phyloP scores from a whole-genome alignment of 2,888 invertebrate genomes.

The Drosophila robusta region DNA sequence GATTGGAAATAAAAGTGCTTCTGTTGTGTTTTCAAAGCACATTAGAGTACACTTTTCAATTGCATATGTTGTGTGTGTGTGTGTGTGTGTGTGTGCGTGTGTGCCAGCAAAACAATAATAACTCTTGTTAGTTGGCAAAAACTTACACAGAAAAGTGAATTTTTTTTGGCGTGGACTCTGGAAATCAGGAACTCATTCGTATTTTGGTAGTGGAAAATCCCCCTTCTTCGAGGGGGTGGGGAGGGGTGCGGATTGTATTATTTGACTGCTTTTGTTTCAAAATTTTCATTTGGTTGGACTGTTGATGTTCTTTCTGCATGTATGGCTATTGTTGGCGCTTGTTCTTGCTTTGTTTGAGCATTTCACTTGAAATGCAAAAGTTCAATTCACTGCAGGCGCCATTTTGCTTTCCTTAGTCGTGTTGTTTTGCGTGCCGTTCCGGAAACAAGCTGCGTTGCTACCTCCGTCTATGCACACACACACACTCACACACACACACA shows the following conservation, averaged over 20 bases:
- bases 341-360: constrained; percentile 61
- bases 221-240: constrained; percentile 1
- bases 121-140: constrained; percentile 22
- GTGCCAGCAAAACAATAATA: constrained; percentile 16
- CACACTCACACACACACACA: constrained; percentile 13
- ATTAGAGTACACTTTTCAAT: constrained; percentile 1
- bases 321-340: constrained; percentile 46
- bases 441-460: constrained; percentile 63
- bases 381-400: constrained; percentile 78
- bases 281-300: constrained; percentile 51
- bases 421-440: constrained; percentile 66
- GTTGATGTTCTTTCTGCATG: constrained; percentile 15
- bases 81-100: not conserved
- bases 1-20: not conserved
- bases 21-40: constrained; percentile 6
- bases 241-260: constrained; percentile 33
- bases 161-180: constrained; percentile 3
- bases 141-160: constrained; percentile 2
- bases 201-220: constrained; percentile 22
- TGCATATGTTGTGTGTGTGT: not conserved
- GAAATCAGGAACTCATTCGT: constrained; percentile 17
- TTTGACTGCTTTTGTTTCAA: constrained; percentile 63
- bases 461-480: constrained; percentile 20
- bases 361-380: constrained; percentile 79
- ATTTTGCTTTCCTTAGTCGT: constrained; percentile 69